Evolutionary conservation across 2,888 invertebrate species (phyloP).

Genomic region (Tipula unca): DNA sequence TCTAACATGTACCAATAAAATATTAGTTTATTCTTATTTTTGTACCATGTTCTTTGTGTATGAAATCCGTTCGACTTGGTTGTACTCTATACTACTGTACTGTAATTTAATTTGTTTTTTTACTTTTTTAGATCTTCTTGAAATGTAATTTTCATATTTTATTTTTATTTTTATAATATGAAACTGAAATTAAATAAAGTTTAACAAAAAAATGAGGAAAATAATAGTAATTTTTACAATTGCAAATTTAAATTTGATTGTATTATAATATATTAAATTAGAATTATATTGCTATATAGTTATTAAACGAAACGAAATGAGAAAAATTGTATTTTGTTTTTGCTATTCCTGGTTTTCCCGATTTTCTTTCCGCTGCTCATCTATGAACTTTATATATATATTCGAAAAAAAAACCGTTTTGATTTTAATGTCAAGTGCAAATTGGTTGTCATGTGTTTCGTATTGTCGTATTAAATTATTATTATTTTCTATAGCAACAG

Average conservation of each 20-base stretch:
- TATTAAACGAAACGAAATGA: background rate
- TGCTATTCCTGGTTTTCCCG: background rate
- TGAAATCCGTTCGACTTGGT: background rate
- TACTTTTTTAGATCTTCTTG: background rate
- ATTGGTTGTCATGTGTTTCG: background rate
- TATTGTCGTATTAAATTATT: background rate
- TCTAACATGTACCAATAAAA: background rate
- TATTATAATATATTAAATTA: slow-evolving; percentile 14
- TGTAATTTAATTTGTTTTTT: background rate
- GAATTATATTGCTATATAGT: background rate
- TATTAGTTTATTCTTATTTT: background rate
- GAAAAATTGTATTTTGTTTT: background rate
- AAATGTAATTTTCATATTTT: background rate
- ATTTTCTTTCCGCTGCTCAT: background rate
- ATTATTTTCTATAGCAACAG: background rate
- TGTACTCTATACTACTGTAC: background rate
- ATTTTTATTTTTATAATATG: background rate
- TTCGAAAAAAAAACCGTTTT: background rate
- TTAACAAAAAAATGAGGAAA: background rate
- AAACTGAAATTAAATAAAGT: background rate
- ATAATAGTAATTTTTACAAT: background rate
- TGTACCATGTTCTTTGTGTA: background rate
- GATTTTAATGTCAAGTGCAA: background rate
- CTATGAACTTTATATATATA: background rate
- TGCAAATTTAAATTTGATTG: slow-evolving; percentile 8